Base-by-base conservation (phyloP, 2,797 vertebrate genomes). In the Percopsis omiscomaycus region DNA sequence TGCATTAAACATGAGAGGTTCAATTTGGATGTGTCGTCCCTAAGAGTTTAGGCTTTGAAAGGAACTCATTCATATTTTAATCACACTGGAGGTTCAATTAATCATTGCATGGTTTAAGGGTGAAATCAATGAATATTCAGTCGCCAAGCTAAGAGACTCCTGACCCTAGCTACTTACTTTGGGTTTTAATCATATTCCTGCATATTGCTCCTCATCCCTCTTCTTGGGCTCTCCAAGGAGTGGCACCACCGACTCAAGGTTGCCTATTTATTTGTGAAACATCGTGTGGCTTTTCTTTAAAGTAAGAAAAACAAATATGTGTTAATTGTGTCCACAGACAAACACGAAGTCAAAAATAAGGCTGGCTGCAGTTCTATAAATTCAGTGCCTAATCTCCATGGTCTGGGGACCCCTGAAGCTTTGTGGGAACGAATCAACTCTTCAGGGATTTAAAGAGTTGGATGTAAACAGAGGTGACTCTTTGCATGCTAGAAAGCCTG, bases 41-140 rank as follows among this genome's bases (percentile, higher is more conserved):
- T 49, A 70, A 78, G 82, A 86, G 78, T 87, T 88, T 79, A 81
- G 64, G 73, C 72, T 83, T 79, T 87, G 77, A 84, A 83, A 87
- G 64, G 69, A 83, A 74, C 80, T 79, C 80, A 88, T 90, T 90
- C 84, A 84, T 84, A 90, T 90, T 91, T 88, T 87, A 91, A 89
- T 90, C 86, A 90, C 88, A 85, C 63, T 70, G 70, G 82, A 79
- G 88, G 77, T 86, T 86, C 81, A 89, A 89, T 91, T 91, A 90
- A 92, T 90, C 88, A 89, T 82, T 70, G 80, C 58, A 52, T 74
- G 74, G 79, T 88, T 85, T 89, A 82, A 75, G 87, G 88, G 82
- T 88, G 85, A 88, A 86, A 78, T 68, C 82, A 79, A 89, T 91
- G 86, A 91, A 91, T 91, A 91, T 91, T 90, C 87, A 89, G 78